These are phyloP conservation scores for Sciurus niger DNA, from an alignment of 2,113 vertebrate species.

Conservation along the genomic window DNA sequence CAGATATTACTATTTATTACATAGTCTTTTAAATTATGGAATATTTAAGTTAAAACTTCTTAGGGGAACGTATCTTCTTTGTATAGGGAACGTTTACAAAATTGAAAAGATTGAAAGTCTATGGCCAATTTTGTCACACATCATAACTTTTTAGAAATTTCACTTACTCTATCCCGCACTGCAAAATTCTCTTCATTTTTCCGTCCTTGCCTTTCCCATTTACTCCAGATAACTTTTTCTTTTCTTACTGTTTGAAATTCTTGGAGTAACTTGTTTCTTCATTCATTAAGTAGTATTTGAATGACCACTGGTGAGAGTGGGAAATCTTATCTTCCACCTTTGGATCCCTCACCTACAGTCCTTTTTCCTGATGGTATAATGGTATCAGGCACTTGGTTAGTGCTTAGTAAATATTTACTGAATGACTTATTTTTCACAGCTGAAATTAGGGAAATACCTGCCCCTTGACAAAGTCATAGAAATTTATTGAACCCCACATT, in stretches of 20 bases:
- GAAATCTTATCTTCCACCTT: background rate
- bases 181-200: background rate
- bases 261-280: background rate
- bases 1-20: background rate
- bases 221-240: background rate
- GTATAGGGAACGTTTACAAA: background rate
- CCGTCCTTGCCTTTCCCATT: background rate
- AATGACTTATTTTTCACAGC: background rate
- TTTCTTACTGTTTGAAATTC: background rate
- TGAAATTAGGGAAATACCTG: background rate
- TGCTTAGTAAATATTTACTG: background rate
- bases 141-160: background rate
- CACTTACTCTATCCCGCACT: background rate
- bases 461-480: background rate
- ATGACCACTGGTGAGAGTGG: background rate
- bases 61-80: background rate
- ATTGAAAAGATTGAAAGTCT: background rate
- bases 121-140: background rate
- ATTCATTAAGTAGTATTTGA: background rate
- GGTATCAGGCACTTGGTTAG: background rate
- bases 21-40: background rate
- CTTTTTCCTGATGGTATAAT: background rate
- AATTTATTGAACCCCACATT: background rate
- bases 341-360: background rate
- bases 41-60: background rate